Percentiles rank a stretch among this genome's conserved stretches.
phyloP scores from a whole-genome alignment of 2,113 vertebrate genomes.

The Dipodomys merriami region DNA sequence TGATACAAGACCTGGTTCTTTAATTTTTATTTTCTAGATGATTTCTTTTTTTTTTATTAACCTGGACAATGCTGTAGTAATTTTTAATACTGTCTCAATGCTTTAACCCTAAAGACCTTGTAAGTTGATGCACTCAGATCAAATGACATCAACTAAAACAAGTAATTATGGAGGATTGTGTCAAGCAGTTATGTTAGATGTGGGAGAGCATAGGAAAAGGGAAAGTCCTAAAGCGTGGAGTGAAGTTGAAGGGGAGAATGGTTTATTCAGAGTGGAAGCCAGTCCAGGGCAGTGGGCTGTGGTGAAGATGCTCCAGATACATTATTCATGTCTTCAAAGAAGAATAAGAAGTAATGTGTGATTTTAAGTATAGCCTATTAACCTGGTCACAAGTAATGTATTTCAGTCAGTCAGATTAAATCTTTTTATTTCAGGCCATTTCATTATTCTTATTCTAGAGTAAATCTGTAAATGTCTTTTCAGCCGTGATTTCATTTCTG shows the following conservation, averaged over 20 bases:
- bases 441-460: conserved; percentile 33
- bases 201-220: not conserved
- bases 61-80: not conserved
- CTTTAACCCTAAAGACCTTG: not conserved
- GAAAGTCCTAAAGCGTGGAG: accelerated
- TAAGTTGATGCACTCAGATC: not conserved
- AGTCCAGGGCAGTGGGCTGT: too few relatives aligned
- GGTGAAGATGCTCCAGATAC: not conserved
- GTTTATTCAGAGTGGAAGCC: not conserved
- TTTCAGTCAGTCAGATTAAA: conserved; percentile 5
- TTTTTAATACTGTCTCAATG: not conserved
- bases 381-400: not conserved
- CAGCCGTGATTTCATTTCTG: conserved; percentile 26
- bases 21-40: not conserved
- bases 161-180: not conserved
- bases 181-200: accelerated
- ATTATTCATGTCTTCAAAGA: not conserved
- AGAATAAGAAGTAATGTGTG: not conserved
- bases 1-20: not conserved
- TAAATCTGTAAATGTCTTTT: conserved; percentile 37
- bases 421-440: conserved; percentile 37
- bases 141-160: not conserved
- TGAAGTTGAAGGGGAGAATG: not conserved
- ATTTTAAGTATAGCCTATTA: not conserved
- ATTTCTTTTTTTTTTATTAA: not conserved